Percentiles rank a stretch among this genome's conserved stretches.
Conservation (phyloP, 2,113 vertebrate genomes). For the Anolis sagrei region DNA sequence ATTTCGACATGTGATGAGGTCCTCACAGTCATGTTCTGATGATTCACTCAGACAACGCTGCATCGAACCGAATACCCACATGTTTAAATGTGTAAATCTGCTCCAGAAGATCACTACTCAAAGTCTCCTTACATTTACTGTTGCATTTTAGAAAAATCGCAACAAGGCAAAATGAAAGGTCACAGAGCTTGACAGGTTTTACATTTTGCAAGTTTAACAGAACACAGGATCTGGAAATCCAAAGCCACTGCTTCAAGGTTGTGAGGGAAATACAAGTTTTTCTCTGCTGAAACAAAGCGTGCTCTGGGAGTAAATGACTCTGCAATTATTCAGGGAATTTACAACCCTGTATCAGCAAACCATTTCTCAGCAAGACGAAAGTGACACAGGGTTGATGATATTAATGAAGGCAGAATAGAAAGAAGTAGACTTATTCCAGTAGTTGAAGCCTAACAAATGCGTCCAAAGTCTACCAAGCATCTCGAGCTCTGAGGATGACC, state of each 20-base stretch:
- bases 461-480: conserved; percentile 5
- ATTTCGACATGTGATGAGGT: too few species aligned
- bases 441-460: conserved; percentile 11
- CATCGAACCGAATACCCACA: too few species aligned
- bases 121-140: too few species aligned
- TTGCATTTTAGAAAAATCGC: too few species aligned
- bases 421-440: conserved; percentile 20
- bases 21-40: too few species aligned
- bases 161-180: too few species aligned
- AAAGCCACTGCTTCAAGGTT: not conserved
- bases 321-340: conserved; percentile 30
- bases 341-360: not conserved
- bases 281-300: conserved; percentile 16
- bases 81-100: too few species aligned
- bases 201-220: not conserved
- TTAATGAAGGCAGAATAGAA: accelerated
- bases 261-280: not conserved
- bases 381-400: not conserved
- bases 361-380: conserved; percentile 19
- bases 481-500: too few species aligned
- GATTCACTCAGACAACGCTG: too few species aligned
- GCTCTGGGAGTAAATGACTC: conserved; percentile 2
- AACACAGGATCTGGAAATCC: not conserved
- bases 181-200: too few species aligned
- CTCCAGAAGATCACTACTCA: too few species aligned